These are phyloP conservation scores for Corythoichthys haematopterus DNA, from an alignment of 2,113 vertebrate genomes.

Conservation along the genomic window DNA sequence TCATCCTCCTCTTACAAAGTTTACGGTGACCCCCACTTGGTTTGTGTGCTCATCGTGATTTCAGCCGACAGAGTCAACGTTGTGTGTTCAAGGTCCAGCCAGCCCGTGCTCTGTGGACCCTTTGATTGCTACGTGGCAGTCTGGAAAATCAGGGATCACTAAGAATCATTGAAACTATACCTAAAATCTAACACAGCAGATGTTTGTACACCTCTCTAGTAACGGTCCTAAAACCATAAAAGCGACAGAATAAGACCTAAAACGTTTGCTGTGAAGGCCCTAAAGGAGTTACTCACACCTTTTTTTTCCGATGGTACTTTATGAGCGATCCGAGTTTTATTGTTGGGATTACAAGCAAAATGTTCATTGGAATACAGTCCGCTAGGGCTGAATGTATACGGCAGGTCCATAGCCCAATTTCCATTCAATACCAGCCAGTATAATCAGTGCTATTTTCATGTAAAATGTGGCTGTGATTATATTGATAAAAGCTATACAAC, in stretches of 20 bases:
- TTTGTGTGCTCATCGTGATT: slow-evolving; percentile 19
- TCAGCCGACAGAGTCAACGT: slow-evolving; percentile 26
- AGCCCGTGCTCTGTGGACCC: slow-evolving; percentile 33
- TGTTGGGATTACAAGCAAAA: neutral
- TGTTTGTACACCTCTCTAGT: slow-evolving; percentile 8
- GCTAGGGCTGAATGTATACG: neutral
- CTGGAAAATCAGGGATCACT: slow-evolving; percentile 36
- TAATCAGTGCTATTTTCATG: no score
- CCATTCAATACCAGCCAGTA: neutral
- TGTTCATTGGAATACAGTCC: neutral
- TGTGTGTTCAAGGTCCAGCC: slow-evolving; percentile 50
- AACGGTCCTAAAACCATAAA: slow-evolving; percentile 31
- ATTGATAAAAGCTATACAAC: no score
- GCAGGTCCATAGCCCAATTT: neutral
- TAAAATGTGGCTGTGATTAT: no score
- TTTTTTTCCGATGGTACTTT: neutral
- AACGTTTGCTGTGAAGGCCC: slow-evolving; percentile 22
- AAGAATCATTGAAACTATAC: slow-evolving; percentile 1
- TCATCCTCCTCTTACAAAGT: slow-evolving; percentile 2
- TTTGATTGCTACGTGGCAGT: slow-evolving; percentile 54
- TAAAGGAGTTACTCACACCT: neutral
- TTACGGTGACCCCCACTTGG: slow-evolving; percentile 13
- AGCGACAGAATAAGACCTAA: slow-evolving; percentile 29
- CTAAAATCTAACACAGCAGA: neutral
- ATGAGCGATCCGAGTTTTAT: neutral